phyloP scores from a whole-genome alignment of 2,797 vertebrate genomes.

The Sparidentex hasta region DNA sequence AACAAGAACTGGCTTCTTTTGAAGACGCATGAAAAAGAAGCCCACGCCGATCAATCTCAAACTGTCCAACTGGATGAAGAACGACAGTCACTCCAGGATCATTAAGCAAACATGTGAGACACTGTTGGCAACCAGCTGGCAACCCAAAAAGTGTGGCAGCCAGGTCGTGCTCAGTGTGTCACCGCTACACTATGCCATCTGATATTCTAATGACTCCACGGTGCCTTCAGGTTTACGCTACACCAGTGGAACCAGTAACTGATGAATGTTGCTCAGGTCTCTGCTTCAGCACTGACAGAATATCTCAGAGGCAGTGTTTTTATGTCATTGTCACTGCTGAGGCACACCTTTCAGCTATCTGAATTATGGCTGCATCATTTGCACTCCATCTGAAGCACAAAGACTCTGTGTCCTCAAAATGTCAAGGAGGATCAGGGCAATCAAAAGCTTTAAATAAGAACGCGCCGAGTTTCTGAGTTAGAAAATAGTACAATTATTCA shows the following conservation, averaged over 20 bases:
- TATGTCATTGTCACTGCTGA: not conserved
- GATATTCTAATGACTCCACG: conserved; percentile 48
- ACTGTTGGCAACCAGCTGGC: conserved; percentile 26
- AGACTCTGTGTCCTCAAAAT: not conserved
- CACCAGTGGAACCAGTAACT: conserved; percentile 33
- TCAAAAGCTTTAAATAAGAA: not conserved
- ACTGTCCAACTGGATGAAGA: not conserved
- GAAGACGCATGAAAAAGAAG: not conserved
- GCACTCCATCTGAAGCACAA: not conserved
- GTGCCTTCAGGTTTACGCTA: conserved; percentile 40
- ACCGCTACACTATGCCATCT: conserved; percentile 42
- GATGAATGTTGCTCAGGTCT: conserved; percentile 14
- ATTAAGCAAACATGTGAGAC: conserved; percentile 15
- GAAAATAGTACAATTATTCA: not conserved
- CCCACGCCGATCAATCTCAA: not conserved
- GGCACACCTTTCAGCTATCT: not conserved
- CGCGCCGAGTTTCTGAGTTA: not conserved
- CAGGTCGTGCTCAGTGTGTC: conserved; percentile 26
- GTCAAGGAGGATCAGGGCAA: not conserved
- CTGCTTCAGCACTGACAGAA: conserved; percentile 18
- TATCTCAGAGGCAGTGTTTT: not conserved
- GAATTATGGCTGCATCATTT: not conserved
- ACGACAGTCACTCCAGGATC: not conserved
- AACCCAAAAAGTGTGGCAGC: conserved; percentile 7
- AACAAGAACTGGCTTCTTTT: conserved; percentile 13